These are phyloP conservation scores for Creontiades dilutus DNA, from an alignment of 2,888 invertebrate genomes.

Conservation along the genomic window DNA sequence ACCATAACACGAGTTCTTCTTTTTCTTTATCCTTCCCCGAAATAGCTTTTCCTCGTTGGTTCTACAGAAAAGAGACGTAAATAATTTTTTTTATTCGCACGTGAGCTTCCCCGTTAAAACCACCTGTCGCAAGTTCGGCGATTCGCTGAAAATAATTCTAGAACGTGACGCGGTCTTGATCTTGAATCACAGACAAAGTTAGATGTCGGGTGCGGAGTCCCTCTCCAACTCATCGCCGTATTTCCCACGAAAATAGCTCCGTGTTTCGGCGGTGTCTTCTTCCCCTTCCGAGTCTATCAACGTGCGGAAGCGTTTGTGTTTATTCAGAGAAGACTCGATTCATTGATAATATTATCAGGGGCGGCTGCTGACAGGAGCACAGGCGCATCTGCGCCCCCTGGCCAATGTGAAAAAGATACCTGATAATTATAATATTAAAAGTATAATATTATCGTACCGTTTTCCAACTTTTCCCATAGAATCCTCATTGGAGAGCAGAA, in stretches of 20 bases:
- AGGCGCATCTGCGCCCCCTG: no score
- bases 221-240: not conserved
- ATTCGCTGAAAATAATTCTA: not conserved
- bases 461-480: no score
- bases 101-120: not conserved
- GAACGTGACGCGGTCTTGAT: constrained; percentile 14
- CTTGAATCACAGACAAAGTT: constrained; percentile 29
- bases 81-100: not conserved
- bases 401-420: no score
- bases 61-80: not conserved
- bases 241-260: not conserved
- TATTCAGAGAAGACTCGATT: no score
- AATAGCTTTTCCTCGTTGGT: constrained; percentile 7
- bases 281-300: no score
- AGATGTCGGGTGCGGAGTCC: not conserved
- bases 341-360: no score
- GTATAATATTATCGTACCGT: no score
- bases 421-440: no score
- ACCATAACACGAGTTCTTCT: not conserved
- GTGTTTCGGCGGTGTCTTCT: not conserved
- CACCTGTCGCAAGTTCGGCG: constrained; percentile 21
- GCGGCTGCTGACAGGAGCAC: no score
- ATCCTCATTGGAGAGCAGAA: no score
- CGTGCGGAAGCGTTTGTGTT: no score
- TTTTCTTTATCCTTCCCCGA: not conserved